phyloP scores from a whole-genome alignment of 2,113 vertebrate species.

The Cyphomyrus discorhynchus region DNA sequence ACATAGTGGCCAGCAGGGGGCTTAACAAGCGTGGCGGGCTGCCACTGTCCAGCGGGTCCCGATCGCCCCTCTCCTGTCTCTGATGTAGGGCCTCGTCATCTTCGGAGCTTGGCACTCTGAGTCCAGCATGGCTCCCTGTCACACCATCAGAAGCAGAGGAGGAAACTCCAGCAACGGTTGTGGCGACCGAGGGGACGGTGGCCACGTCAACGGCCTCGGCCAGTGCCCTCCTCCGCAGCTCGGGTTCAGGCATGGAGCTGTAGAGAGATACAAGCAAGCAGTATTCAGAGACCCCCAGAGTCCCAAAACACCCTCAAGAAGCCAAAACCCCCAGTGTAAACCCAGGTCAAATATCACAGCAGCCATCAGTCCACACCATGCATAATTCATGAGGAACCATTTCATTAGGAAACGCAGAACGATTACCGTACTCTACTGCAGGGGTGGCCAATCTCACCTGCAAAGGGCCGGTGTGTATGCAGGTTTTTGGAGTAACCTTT shows the following conservation, averaged over 20 bases:
- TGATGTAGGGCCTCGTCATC: slow-evolving; percentile 40
- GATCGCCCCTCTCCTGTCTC: slow-evolving; percentile 30
- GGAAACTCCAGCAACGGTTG: not conserved
- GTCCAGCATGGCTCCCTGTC: slow-evolving; percentile 21
- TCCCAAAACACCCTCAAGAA: not conserved
- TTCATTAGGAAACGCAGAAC: not conserved
- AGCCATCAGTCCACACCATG: not conserved
- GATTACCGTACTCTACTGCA: not conserved
- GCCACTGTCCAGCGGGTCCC: not conserved
- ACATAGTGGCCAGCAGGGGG: slow-evolving; percentile 75
- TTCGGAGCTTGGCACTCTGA: slow-evolving; percentile 34
- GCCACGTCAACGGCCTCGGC: not conserved
- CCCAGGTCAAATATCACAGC: not conserved
- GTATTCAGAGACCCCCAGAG: not conserved
- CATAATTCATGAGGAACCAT: not conserved
- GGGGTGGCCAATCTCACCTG: not conserved
- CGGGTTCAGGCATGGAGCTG: slow-evolving; percentile 41
- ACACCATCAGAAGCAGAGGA: not conserved
- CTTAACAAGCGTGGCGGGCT: slow-evolving; percentile 58
- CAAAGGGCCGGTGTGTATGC: not conserved
- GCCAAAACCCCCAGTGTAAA: not conserved
- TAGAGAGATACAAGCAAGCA: not conserved
- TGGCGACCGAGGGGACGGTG: not conserved
- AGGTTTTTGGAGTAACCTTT: not conserved
- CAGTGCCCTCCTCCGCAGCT: slow-evolving; percentile 40